Conservation (phyloP, 1,140 invertebrate species). For the Archivesica marissinica region DNA sequence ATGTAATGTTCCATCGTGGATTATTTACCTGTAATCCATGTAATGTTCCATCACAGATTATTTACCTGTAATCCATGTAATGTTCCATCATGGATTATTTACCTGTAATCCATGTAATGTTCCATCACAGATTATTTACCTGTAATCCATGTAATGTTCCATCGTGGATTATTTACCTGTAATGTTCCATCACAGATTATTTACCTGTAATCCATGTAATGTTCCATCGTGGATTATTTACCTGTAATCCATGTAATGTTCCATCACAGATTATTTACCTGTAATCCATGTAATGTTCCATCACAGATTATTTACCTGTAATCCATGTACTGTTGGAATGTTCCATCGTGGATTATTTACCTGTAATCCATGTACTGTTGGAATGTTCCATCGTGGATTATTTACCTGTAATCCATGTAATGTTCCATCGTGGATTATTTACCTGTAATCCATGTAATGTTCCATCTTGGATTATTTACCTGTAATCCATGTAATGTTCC, state of each 20-base stretch:
- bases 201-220: slow-evolving; percentile 62
- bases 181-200: slow-evolving; percentile 88
- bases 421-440: too few relatives aligned
- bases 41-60: too few relatives aligned
- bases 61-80: slow-evolving; percentile 91
- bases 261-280: slow-evolving; percentile 86
- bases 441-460: slow-evolving; percentile 91
- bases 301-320: slow-evolving; percentile 85
- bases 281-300: slow-evolving; percentile 86
- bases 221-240: slow-evolving; percentile 66
- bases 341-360: slow-evolving; percentile 82
- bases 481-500: slow-evolving; percentile 89
- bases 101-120: slow-evolving; percentile 92
- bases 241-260: slow-evolving; percentile 69
- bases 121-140: slow-evolving; percentile 90
- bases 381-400: slow-evolving; percentile 84
- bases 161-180: too few relatives aligned
- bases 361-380: slow-evolving; percentile 92
- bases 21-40: too few relatives aligned
- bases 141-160: slow-evolving; percentile 92
- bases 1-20: too few relatives aligned
- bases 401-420: slow-evolving; percentile 10
- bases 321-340: not conserved
- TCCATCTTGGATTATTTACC: too few relatives aligned
- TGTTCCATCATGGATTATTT: slow-evolving; percentile 89